Evolutionary conservation across 2,113 vertebrate genomes (phyloP).

Genomic region (Hirundichthys speculiger): DNA sequence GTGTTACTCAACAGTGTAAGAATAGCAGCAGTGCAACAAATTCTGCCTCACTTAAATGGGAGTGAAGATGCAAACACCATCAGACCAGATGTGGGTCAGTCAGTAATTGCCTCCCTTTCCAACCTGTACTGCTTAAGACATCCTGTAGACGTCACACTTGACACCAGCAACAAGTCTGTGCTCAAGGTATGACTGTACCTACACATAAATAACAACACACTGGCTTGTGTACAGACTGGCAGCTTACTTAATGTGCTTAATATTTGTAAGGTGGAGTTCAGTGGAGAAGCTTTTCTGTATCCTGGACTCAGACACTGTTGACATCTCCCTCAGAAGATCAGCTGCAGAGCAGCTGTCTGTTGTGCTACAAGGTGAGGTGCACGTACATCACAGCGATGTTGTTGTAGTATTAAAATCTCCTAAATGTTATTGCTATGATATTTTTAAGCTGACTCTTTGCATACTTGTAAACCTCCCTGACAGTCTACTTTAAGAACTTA

Average conservation of each 20-base stretch:
- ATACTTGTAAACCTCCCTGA: background rate
- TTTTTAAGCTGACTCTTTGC: background rate
- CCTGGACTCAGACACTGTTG: constrained; percentile 87
- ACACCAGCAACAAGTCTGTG: constrained; percentile 83
- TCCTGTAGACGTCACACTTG: constrained; percentile 83
- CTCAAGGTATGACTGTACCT: constrained; percentile 85
- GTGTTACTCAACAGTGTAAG: constrained; percentile 81
- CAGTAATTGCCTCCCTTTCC: constrained; percentile 77
- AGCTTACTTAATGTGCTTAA: constrained; percentile 7
- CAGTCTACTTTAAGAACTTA: background rate
- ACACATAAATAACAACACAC: background rate
- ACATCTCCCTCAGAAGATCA: constrained; percentile 87
- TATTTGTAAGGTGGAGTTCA: constrained; percentile 84
- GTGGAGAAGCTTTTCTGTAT: constrained; percentile 90
- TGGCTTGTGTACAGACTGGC: background rate
- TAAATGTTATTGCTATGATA: background rate
- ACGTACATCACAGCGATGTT: no score
- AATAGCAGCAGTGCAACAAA: constrained; percentile 83
- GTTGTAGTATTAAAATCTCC: no score
- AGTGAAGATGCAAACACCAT: constrained; percentile 75
- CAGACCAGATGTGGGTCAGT: constrained; percentile 79
- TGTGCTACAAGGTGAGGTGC: constrained; percentile 89
- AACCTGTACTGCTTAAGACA: constrained; percentile 83
- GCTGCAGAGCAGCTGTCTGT: constrained; percentile 92
- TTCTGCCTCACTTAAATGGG: constrained; percentile 83